phyloP scores from a whole-genome alignment of 37 sponge, comb jelly and placozoan species.

The Theonella swinhoei region DNA sequence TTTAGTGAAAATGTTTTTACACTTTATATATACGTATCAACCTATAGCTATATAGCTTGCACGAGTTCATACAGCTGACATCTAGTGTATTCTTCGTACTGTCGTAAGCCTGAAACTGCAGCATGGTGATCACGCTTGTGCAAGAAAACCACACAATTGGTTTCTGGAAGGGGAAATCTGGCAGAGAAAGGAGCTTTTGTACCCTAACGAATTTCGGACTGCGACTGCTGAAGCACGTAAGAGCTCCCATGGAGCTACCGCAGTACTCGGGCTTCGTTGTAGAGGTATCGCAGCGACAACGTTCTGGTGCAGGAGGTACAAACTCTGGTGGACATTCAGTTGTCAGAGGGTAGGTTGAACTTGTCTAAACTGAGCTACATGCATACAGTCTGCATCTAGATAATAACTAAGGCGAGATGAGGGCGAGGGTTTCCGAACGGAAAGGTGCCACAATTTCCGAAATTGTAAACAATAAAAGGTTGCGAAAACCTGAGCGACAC shows the following conservation, averaged over 20 bases:
- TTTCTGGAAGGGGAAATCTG: conserved; percentile 18
- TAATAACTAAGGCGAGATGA: too few relatives aligned
- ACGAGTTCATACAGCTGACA: too few relatives aligned
- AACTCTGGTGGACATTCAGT: not conserved
- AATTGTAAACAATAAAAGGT: too few relatives aligned
- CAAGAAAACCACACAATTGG: conserved; percentile 24
- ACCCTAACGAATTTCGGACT: conserved; percentile 31
- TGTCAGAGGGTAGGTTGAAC: not conserved
- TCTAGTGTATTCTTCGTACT: too few relatives aligned
- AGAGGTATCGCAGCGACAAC: conserved; percentile 23
- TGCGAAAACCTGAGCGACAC: too few relatives aligned
- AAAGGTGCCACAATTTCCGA: too few relatives aligned
- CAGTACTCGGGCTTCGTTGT: conserved; percentile 34
- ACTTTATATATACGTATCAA: too few relatives aligned
- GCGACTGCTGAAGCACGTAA: conserved; percentile 27
- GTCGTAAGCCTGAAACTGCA: too few relatives aligned
- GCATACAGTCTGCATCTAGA: too few relatives aligned
- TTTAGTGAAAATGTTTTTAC: too few relatives aligned
- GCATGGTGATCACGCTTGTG: not conserved
- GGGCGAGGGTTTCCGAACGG: too few relatives aligned
- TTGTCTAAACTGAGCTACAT: not conserved
- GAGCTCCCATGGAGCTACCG: conserved; percentile 25
- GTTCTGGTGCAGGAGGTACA: not conserved
- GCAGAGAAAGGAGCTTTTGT: not conserved
- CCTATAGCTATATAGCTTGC: too few relatives aligned